Evolutionary conservation across 2,113 vertebrate genomes (phyloP).

Genomic region (Gambusia affinis): DNA sequence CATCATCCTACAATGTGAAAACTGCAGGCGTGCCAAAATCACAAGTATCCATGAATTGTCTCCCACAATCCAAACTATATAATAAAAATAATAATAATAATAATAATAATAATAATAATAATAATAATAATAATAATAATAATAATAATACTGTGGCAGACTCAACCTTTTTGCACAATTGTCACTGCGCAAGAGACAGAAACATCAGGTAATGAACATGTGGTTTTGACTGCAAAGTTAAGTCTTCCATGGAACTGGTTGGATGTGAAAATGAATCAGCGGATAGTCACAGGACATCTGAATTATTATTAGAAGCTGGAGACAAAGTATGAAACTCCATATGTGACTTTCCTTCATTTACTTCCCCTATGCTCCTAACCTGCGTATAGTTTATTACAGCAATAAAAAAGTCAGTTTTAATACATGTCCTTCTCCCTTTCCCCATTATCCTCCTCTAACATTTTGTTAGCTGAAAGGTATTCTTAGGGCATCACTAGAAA

Average conservation of each 20-base stretch:
- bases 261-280: background rate
- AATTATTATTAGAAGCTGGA: slow-evolving; percentile 5
- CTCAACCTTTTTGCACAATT: background rate
- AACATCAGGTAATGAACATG: background rate
- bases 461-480: too few relatives aligned
- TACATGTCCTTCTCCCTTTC: too few relatives aligned
- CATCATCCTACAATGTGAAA: background rate
- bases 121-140: background rate
- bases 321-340: background rate
- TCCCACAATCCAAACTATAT: too few relatives aligned
- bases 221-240: slow-evolving; percentile 25
- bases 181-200: background rate
- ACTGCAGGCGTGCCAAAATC: background rate
- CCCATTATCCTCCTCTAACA: too few relatives aligned
- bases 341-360: background rate
- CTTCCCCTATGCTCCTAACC: too few relatives aligned
- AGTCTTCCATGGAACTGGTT: background rate
- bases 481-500: too few relatives aligned
- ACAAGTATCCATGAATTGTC: background rate
- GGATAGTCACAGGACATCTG: background rate
- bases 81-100: too few relatives aligned
- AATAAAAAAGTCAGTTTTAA: too few relatives aligned
- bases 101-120: too few relatives aligned
- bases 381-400: too few relatives aligned
- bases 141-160: background rate